Evolutionary conservation across 1,140 invertebrate genomes (phyloP).

Genomic region (Trichogramma pretiosum): DNA sequence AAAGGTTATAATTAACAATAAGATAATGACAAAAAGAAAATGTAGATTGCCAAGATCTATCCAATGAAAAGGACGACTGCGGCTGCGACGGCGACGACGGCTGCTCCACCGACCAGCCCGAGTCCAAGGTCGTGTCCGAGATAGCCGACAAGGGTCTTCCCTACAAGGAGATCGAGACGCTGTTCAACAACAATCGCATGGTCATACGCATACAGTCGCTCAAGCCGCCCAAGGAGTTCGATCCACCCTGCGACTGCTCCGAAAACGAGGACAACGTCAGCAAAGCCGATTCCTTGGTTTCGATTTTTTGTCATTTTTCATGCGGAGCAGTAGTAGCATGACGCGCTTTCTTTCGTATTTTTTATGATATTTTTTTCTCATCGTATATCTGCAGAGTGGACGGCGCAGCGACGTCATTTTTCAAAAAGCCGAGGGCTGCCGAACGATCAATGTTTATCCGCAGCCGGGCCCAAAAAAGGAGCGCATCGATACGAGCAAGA

Average conservation of each 20-base stretch:
- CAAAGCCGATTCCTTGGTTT: too few species aligned
- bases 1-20: background rate
- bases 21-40: too few species aligned
- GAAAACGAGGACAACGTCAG: too few species aligned
- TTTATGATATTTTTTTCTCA: too few species aligned
- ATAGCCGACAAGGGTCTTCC: constrained; percentile 27
- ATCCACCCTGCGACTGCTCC: constrained; percentile 31
- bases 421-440: constrained; percentile 17
- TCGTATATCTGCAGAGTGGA: background rate
- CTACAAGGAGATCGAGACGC: constrained; percentile 35
- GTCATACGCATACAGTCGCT: constrained; percentile 32
- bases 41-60: too few species aligned
- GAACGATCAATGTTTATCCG: constrained; percentile 26
- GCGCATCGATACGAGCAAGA: background rate
- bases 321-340: too few species aligned
- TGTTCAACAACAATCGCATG: constrained; percentile 36
- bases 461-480: constrained; percentile 17
- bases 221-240: constrained; percentile 16
- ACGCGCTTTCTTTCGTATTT: too few species aligned
- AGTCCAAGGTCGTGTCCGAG: constrained; percentile 22
- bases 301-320: too few species aligned
- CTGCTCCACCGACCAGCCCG: background rate
- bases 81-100: background rate
- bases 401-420: constrained; percentile 19
- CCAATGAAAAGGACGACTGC: too few species aligned